phyloP scores from a whole-genome alignment of 2,888 invertebrate species.

The Hyles lineata region DNA sequence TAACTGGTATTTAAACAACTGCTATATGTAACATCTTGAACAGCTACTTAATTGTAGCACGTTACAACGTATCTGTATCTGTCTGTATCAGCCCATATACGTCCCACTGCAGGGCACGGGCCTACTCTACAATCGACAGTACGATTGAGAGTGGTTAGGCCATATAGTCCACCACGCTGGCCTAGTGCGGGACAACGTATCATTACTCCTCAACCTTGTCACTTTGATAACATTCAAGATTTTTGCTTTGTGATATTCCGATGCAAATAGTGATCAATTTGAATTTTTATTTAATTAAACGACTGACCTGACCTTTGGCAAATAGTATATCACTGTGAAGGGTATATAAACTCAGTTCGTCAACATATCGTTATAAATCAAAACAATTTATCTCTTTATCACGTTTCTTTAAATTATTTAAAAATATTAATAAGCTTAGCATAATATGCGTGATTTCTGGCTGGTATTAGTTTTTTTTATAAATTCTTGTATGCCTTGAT shows the following conservation, averaged over 20 bases:
- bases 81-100: too few species aligned
- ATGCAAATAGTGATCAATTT: slow-evolving; percentile 27
- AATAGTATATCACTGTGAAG: slow-evolving; percentile 28
- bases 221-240: slow-evolving; percentile 7
- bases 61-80: not conserved
- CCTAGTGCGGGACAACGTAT: too few species aligned
- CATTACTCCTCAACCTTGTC: slow-evolving; percentile 1
- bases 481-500: slow-evolving; percentile 22
- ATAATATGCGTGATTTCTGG: slow-evolving; percentile 23
- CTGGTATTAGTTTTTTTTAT: slow-evolving; percentile 29
- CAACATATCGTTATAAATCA: slow-evolving; percentile 33
- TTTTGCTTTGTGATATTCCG: not conserved
- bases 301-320: slow-evolving; percentile 31
- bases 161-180: too few species aligned
- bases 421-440: slow-evolving; percentile 30
- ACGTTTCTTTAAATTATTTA: slow-evolving; percentile 25
- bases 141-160: too few species aligned
- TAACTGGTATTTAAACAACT: slow-evolving; percentile 5
- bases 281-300: slow-evolving; percentile 32
- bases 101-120: too few species aligned
- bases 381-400: slow-evolving; percentile 29
- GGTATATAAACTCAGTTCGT: slow-evolving; percentile 22
- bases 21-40: not conserved
- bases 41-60: not conserved
- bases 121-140: too few species aligned